Evolutionary conservation across 1,140 invertebrate species (phyloP).

Genomic region (Listronotus bonariensis): DNA sequence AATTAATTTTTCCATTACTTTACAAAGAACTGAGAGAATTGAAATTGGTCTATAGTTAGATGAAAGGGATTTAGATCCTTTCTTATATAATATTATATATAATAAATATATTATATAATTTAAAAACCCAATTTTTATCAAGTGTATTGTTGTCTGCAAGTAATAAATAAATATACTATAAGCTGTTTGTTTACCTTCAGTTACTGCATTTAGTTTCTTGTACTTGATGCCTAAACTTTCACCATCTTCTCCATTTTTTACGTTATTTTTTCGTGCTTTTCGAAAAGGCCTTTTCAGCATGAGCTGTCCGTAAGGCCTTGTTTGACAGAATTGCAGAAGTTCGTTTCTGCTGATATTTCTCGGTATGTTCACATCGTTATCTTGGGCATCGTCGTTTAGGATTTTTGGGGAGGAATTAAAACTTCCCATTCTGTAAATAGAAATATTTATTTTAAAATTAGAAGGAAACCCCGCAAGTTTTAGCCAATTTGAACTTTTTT

Average conservation of each 20-base stretch:
- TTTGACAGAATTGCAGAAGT: constrained; percentile 61
- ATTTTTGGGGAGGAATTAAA: constrained; percentile 72
- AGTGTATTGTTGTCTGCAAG: no score
- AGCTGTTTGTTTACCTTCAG: constrained; percentile 50
- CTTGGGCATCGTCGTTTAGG: constrained; percentile 67
- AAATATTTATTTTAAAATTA: not conserved
- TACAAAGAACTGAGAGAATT: no score
- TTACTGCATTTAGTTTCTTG: constrained; percentile 57
- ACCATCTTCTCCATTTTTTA: constrained; percentile 5
- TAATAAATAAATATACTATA: constrained; percentile 2
- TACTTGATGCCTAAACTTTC: constrained; percentile 52
- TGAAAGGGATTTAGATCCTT: no score
- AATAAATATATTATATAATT: no score
- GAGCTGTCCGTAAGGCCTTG: constrained; percentile 54
- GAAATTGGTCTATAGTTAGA: no score
- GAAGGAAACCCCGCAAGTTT: no score
- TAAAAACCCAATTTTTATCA: no score
- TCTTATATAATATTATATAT: no score
- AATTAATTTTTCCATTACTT: no score
- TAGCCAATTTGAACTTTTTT: no score
- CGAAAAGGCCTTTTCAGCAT: constrained; percentile 58
- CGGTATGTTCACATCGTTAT: constrained; percentile 63
- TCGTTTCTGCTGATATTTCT: constrained; percentile 58
- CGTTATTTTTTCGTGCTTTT: constrained; percentile 20
- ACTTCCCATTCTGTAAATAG: constrained; percentile 71